These are phyloP conservation scores for Terrapene triunguis DNA, from an alignment of 2,113 vertebrate genomes.

Conservation along the genomic window DNA sequence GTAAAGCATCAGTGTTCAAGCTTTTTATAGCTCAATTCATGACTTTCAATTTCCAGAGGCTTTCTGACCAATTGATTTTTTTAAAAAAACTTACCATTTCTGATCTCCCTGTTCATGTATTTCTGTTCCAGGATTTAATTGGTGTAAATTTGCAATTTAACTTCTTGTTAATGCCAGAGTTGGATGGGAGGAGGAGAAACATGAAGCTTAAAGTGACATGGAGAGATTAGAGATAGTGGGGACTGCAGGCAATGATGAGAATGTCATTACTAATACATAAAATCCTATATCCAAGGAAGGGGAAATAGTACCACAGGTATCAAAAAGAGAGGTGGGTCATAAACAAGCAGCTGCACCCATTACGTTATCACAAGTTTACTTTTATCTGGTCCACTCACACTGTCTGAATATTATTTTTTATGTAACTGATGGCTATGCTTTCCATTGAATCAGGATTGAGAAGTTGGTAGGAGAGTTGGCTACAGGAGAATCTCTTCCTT, in stretches of 20 bases:
- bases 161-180: not conserved
- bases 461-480: not conserved
- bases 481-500: not conserved
- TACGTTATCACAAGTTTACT: not conserved
- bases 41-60: not conserved
- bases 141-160: accelerated
- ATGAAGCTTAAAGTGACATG: no score
- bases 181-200: not conserved
- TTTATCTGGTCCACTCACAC: not conserved
- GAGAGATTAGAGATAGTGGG: not conserved
- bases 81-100: not conserved
- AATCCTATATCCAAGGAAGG: not conserved
- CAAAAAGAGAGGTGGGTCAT: not conserved
- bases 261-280: not conserved
- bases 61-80: not conserved
- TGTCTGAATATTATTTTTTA: not conserved
- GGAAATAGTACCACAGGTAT: not conserved
- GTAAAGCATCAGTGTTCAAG: not conserved
- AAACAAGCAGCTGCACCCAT: not conserved
- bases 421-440: not conserved
- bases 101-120: not conserved
- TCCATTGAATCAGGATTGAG: not conserved
- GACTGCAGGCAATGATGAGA: not conserved
- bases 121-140: not conserved
- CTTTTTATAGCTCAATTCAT: not conserved